Evolutionary conservation across 2,888 invertebrate genomes (phyloP), one percentile per base, ranked within the genome.

Genomic region (Hirudinaria manillensis): DNA sequence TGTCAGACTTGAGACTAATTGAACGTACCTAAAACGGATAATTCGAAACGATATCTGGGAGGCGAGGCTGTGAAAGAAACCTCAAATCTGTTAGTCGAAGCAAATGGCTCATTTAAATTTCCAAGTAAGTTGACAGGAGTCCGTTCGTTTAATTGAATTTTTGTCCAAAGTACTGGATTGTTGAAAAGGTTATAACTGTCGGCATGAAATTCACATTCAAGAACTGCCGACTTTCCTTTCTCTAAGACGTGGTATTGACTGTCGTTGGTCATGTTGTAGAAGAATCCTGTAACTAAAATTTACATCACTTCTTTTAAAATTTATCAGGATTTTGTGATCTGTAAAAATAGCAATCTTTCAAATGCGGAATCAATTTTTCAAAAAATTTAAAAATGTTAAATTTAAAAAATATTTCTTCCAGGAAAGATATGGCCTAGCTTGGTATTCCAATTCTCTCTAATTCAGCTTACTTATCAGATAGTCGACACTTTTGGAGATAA

Each of bases 81-180:
- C 67, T 71, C 70, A 67, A 76, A 78, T 27, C 78, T 27, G 61
- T 76, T 70, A 16, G 77, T 76, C 24, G 65, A 38, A 13, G 70
- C 34, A 38, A 78, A 78, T 2, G 78, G 78, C 38, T 76, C 72
- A 72, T 78, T 78, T 29, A 78, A 77, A 70, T 77, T 78, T 16
- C 78, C 76, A 67, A 77, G 72, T 38, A 77, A 73, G 68, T 77
- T 78, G 19, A 78, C 75, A 24, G 75, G 70, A 19, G 77, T 74
- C 29, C 72, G 74, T 53, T 78, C 78, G 32, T 71, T 70, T n/a
- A 75, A 65, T 56, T 78, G 78, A 10, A 53, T 65, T 76, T 78
- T 78, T 51, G 67, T 75, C 78, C 78, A 78, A 29, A 78, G 61
- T 21, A 78, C 77, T 29, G 77, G 77, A 36, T 72, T 65, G 51